Percentiles rank a stretch among this genome's conserved stretches.
Conservation (phyloP, 2,888 invertebrate genomes). For the Oxyscelio sp. region DNA sequence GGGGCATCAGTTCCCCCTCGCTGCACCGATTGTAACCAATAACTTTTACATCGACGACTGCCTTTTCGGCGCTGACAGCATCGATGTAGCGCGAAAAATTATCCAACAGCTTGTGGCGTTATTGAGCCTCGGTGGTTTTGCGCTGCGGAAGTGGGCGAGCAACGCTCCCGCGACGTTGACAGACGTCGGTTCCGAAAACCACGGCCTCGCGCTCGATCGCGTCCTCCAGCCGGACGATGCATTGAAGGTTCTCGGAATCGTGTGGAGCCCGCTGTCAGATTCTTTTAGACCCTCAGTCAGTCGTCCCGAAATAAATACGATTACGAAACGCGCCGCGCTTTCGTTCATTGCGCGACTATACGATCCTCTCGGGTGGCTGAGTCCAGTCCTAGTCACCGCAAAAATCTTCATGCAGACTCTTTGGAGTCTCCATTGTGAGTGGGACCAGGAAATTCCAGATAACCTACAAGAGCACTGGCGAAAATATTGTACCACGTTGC, state of each 20-base stretch:
- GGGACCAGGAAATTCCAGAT: not conserved
- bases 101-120: not conserved
- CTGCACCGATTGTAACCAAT: not conserved
- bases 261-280: not conserved
- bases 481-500: not conserved
- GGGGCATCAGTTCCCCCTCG: not conserved
- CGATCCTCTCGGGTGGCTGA: no score
- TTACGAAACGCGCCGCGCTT: no score
- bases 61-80: no score
- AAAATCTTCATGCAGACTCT: no score
- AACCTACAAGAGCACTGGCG: not conserved
- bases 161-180: slow-evolving; percentile 3
- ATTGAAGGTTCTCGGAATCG: slow-evolving; percentile 1
- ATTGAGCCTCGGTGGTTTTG: not conserved
- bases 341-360: no score
- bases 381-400: no score
- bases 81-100: not conserved
- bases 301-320: no score
- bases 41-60: no score
- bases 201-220: no score
- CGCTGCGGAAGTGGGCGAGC: slow-evolving; percentile 24
- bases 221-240: no score
- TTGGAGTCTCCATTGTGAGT: no score
- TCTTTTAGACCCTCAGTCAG: not conserved
- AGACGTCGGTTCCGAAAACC: not conserved